These are phyloP conservation scores for Zapornia atra DNA, from an alignment of 2,113 vertebrate genomes.

Conservation along the genomic window DNA sequence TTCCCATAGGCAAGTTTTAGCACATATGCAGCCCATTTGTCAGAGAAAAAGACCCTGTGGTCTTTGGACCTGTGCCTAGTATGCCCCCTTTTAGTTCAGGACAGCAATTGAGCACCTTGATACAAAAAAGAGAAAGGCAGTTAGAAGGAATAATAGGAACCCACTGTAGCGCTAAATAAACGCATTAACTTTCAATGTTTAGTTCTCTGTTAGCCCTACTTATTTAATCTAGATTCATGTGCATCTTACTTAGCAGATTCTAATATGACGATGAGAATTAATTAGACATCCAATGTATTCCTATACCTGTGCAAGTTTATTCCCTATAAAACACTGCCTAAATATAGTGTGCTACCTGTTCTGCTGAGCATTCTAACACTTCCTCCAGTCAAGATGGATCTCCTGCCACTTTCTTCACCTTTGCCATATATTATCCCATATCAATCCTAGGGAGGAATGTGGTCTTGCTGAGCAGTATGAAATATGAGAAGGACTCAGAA, in stretches of 20 bases:
- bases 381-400: not conserved
- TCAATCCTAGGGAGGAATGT: not conserved
- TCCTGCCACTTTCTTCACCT: not conserved
- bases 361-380: not conserved
- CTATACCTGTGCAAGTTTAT: not conserved
- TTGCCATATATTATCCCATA: not conserved
- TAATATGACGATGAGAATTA: not conserved
- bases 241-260: not conserved
- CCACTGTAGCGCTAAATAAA: not conserved
- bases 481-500: not conserved
- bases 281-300: not conserved
- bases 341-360: not conserved
- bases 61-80: not conserved
- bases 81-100: not conserved
- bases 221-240: not conserved
- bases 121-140: not conserved
- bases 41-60: fast-evolving
- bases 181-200: not conserved
- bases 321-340: not conserved
- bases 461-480: not conserved
- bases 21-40: not conserved
- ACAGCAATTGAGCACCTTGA: not conserved
- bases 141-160: not conserved
- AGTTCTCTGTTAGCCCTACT: not conserved
- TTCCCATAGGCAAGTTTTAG: not conserved